Conservation (phyloP, 64 coral and sea anemone genomes). For the Pachyseris speciosa region DNA sequence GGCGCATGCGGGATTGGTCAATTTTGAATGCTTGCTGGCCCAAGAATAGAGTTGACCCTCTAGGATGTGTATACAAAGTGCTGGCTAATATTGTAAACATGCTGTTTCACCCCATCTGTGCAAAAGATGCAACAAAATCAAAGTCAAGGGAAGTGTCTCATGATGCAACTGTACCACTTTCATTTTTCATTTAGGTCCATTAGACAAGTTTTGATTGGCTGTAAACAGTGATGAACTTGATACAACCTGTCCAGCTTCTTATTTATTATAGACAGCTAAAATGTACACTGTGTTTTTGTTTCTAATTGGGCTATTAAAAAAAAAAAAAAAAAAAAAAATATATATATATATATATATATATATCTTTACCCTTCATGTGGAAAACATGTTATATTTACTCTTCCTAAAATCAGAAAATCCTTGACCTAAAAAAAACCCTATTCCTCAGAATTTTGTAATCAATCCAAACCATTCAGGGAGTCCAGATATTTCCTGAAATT, state of each 20-base stretch:
- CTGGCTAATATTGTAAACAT: constrained; percentile 63
- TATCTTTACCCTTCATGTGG: too few relatives aligned
- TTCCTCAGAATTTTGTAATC: not conserved
- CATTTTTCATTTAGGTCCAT: constrained; percentile 23
- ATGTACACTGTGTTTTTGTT: too few relatives aligned
- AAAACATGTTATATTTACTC: not conserved
- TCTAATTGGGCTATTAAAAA: too few relatives aligned
- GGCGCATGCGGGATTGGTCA: too few relatives aligned
- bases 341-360: too few relatives aligned
- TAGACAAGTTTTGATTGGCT: not conserved
- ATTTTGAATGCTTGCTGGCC: too few relatives aligned
- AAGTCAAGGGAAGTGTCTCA: constrained; percentile 15
- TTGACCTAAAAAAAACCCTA: not conserved
- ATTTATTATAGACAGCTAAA: too few relatives aligned
- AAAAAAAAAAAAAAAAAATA: too few relatives aligned
- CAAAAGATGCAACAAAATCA: constrained; percentile 36
- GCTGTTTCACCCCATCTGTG: constrained; percentile 49
- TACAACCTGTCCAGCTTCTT: not conserved
- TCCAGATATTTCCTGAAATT: not conserved
- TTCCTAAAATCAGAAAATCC: not conserved
- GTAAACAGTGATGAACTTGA: constrained; percentile 8
- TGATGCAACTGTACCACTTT: constrained; percentile 32
- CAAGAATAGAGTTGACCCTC: constrained; percentile 8
- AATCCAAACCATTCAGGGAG: not conserved
- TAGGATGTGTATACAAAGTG: constrained; percentile 1